Conservation (phyloP, 2,113 vertebrate species). For the Syngnathoides biaculeatus region DNA sequence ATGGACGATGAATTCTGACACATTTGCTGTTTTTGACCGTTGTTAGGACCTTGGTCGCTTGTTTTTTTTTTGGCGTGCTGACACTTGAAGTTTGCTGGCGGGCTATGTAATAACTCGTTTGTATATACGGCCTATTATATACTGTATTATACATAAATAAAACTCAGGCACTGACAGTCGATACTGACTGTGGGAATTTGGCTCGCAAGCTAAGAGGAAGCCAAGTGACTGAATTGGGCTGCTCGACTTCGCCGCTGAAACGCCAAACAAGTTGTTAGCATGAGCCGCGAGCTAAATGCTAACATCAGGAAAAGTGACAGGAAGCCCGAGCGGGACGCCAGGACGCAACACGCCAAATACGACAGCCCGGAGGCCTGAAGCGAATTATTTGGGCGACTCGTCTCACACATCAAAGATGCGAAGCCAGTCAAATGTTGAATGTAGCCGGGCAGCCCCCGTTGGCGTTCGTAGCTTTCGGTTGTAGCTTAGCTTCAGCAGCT, state of each 20-base stretch:
- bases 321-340: not conserved
- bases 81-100: too few species aligned
- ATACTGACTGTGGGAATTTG: not conserved
- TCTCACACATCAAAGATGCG: not conserved
- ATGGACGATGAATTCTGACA: too few species aligned
- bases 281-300: not conserved
- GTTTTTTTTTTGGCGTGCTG: too few species aligned
- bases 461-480: not conserved
- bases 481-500: conserved; percentile 36
- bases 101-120: too few species aligned
- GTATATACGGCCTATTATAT: too few species aligned
- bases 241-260: too few species aligned
- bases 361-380: not conserved
- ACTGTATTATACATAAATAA: too few species aligned
- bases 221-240: too few species aligned
- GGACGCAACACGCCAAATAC: not conserved
- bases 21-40: too few species aligned
- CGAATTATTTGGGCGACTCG: not conserved
- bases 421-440: not conserved
- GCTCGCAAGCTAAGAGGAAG: too few species aligned
- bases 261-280: not conserved
- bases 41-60: too few species aligned
- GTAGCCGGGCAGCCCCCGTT: not conserved
- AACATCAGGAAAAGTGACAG: not conserved
- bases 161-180: not conserved